A percentile compares a stretch with the other conserved stretches of the same genome.
phyloP scores from a whole-genome alignment of 2,797 vertebrate genomes.

The Schizopygopsis malacanthus region DNA sequence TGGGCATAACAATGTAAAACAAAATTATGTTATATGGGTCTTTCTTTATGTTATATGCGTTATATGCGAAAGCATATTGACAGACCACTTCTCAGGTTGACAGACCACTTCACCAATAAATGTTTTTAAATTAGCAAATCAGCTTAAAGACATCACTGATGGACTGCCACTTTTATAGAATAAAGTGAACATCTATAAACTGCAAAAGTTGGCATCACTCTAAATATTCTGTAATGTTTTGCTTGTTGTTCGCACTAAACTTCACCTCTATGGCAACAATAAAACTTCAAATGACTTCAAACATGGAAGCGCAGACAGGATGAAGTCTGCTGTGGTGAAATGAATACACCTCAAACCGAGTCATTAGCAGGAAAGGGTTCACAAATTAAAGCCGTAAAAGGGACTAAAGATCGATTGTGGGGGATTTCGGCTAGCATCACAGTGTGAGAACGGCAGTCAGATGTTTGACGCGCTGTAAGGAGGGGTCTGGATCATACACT shows the following conservation, averaged over 20 bases:
- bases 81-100: neutral
- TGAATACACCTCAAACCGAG: constrained; percentile 9
- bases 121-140: neutral
- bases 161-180: neutral
- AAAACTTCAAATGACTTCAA: constrained; percentile 33
- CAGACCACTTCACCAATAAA: neutral
- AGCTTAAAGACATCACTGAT: neutral
- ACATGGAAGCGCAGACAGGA: neutral
- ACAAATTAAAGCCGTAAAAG: constrained; percentile 1
- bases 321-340: constrained; percentile 11
- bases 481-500: constrained; percentile 47
- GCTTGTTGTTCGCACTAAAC: neutral
- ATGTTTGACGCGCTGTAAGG: constrained; percentile 63
- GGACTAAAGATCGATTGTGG: constrained; percentile 61
- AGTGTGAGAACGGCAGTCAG: constrained; percentile 64
- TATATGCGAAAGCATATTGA: neutral
- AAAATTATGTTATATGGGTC: neutral
- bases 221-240: neutral
- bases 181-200: neutral
- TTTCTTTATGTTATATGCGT: neutral
- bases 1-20: neutral
- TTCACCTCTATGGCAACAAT: neutral
- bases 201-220: neutral
- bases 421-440: constrained; percentile 56
- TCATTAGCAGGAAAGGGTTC: constrained; percentile 29